A percentile compares a stretch with the other conserved stretches of the same genome.
phyloP scores from a whole-genome alignment of 2,797 vertebrate species.

The Cuniculus paca region DNA sequence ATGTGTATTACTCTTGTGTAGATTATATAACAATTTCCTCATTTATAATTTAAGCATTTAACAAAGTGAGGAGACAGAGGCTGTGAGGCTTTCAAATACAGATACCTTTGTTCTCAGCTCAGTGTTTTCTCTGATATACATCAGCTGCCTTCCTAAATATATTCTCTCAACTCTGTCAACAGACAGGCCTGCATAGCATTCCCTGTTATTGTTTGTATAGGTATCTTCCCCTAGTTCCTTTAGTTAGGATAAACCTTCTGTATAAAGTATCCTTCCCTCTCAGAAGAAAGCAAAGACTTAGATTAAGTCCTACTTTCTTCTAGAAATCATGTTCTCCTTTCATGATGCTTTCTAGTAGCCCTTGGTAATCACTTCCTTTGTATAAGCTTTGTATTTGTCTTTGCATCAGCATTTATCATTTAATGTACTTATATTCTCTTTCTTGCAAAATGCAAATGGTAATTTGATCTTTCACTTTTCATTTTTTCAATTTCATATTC shows the following conservation, averaged over 20 bases:
- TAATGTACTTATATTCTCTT: constrained; percentile 4
- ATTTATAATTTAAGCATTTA: background rate
- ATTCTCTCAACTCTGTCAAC: background rate
- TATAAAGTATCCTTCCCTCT: background rate
- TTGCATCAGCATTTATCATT: constrained; percentile 3
- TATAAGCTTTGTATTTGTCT: background rate
- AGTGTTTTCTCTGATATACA: background rate
- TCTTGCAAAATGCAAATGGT: background rate
- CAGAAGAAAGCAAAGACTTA: background rate
- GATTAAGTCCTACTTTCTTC: background rate
- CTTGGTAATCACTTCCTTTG: background rate
- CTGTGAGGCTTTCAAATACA: constrained; percentile 22
- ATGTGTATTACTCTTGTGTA: background rate
- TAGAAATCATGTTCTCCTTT: background rate
- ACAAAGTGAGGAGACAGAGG: background rate
- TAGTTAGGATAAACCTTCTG: background rate
- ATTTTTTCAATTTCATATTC: constrained; percentile 30
- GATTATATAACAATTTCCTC: background rate
- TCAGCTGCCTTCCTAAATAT: background rate
- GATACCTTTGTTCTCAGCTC: background rate
- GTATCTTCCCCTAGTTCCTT: background rate
- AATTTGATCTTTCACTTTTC: constrained; percentile 24
- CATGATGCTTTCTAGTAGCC: background rate
- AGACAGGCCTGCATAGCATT: background rate
- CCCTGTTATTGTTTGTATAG: background rate